Conservation (phyloP, 1,140 invertebrate genomes). For the Cyclargus thomasi region DNA sequence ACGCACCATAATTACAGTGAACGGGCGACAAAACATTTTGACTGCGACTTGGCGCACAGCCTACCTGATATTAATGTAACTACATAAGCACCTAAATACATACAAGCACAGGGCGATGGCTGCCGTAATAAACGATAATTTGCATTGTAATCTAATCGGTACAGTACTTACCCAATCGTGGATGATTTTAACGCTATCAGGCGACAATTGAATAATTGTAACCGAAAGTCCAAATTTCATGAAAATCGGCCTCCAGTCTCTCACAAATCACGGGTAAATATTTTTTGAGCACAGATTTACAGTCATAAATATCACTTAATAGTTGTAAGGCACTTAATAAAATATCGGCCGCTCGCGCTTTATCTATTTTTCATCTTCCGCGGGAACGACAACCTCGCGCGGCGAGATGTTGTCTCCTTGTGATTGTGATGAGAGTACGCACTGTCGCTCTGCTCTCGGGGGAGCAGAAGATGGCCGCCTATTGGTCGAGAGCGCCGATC, state of each 20-base stretch:
- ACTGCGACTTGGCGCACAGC: slow-evolving; percentile 39
- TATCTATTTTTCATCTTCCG: slow-evolving; percentile 51
- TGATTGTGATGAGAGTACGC: slow-evolving; percentile 72
- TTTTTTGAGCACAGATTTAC: slow-evolving; percentile 58
- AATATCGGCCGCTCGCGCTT: slow-evolving; percentile 41
- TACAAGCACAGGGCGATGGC: slow-evolving; percentile 48
- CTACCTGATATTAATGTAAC: slow-evolving; percentile 45
- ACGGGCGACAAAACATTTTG: slow-evolving; percentile 41
- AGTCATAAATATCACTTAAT: slow-evolving; percentile 50
- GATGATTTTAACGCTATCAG: slow-evolving; percentile 67
- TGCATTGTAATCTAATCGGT: slow-evolving; percentile 72
- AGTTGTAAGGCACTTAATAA: slow-evolving; percentile 44
- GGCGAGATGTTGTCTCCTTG: slow-evolving; percentile 70
- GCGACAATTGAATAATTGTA: slow-evolving; percentile 37
- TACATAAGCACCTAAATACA: slow-evolving; percentile 47
- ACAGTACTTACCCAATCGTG: slow-evolving; percentile 71
- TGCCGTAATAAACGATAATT: slow-evolving; percentile 61
- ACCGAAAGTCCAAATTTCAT: slow-evolving; percentile 50
- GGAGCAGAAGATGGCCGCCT: slow-evolving; percentile 70
- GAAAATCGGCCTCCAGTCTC: slow-evolving; percentile 42
- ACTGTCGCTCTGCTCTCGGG: slow-evolving; percentile 73
- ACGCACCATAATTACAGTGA: slow-evolving; percentile 25
- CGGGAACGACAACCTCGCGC: slow-evolving; percentile 64
- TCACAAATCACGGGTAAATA: slow-evolving; percentile 60
- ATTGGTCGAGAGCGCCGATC: slow-evolving; percentile 65